Evolutionary conservation across 2,797 vertebrate species (phyloP).

Genomic region (Rhabdophis nuchalis): DNA sequence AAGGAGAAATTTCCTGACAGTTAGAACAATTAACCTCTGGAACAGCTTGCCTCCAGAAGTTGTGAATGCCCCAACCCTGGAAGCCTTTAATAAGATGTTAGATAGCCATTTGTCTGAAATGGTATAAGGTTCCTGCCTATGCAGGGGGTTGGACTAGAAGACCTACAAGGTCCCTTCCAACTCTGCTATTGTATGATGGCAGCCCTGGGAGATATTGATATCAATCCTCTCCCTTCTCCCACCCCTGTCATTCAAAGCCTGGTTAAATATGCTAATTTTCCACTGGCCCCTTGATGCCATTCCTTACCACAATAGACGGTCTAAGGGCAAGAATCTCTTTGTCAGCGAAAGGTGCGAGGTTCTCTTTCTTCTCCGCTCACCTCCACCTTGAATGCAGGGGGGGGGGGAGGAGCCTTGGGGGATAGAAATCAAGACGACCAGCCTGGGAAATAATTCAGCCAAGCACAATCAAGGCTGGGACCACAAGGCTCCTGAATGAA

Average conservation of each 20-base stretch:
- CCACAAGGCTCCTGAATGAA: no score
- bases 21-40: no score
- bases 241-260: constrained; percentile 63
- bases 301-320: constrained; percentile 35
- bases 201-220: no score
- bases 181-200: no score
- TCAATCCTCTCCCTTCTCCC: constrained; percentile 59
- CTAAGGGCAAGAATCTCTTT: constrained; percentile 58
- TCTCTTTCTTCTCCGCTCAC: constrained; percentile 53
- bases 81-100: no score
- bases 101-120: no score
- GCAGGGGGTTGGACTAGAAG: no score
- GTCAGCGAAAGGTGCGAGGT: constrained; percentile 66
- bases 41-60: no score
- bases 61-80: no score
- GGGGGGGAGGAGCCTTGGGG: not conserved
- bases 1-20: no score
- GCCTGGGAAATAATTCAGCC: not conserved
- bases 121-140: no score
- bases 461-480: not conserved
- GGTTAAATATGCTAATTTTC: constrained; percentile 78
- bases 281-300: constrained; percentile 61
- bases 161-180: no score
- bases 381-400: constrained; percentile 55
- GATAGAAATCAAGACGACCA: not conserved